Evolutionary conservation across 2,797 vertebrate genomes (phyloP).

Genomic region (Mormyrops attenuatus): DNA sequence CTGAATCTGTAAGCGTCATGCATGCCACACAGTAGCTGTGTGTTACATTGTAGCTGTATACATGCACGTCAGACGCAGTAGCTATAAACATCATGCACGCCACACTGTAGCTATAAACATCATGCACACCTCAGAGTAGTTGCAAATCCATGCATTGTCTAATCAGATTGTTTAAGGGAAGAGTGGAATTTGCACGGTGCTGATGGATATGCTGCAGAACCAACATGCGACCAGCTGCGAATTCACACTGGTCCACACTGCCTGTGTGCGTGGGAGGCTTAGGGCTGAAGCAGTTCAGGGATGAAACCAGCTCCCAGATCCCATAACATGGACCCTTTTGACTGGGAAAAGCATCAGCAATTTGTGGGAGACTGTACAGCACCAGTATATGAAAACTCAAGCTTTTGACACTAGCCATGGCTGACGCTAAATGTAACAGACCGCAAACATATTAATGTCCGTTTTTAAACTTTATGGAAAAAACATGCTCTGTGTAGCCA

Average conservation of each 20-base stretch:
- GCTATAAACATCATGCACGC: background rate
- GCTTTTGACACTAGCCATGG: background rate
- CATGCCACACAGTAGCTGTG: background rate
- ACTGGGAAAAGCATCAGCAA: constrained; percentile 39
- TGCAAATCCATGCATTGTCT: background rate
- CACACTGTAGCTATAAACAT: background rate
- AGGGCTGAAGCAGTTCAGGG: constrained; percentile 45
- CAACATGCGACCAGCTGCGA: constrained; percentile 54
- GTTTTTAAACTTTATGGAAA: background rate
- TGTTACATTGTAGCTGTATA: background rate
- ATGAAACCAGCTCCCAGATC: constrained; percentile 39
- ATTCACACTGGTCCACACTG: constrained; percentile 48
- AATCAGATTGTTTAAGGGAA: background rate
- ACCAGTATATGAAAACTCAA: background rate
- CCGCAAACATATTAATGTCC: background rate
- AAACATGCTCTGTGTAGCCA: background rate
- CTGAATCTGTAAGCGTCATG: background rate
- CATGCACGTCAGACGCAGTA: background rate
- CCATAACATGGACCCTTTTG: constrained; percentile 35
- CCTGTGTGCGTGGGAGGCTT: constrained; percentile 35
- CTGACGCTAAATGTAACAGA: background rate
- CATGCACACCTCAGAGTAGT: background rate
- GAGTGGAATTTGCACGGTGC: background rate
- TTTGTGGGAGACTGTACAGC: constrained; percentile 23
- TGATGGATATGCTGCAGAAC: constrained; percentile 25